Conservation (phyloP, 2,113 vertebrate species). For the Oreochromis tanganicae region DNA sequence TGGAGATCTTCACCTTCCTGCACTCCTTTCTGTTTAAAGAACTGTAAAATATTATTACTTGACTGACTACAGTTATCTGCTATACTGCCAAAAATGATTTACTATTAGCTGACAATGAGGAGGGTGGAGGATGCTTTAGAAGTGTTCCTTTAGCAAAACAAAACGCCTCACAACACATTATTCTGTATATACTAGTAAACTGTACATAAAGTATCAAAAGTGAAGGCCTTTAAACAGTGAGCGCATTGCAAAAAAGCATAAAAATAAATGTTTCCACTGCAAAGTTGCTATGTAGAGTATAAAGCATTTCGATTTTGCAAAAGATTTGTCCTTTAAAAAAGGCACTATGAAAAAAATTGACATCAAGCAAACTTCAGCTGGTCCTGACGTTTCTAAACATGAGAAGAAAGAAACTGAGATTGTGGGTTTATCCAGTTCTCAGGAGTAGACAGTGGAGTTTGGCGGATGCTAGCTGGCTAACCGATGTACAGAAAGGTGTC, state of each 20-base stretch:
- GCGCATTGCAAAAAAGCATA: neutral
- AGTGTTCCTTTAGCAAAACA: neutral
- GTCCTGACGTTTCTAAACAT: neutral
- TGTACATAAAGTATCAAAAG: neutral
- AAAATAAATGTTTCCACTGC: neutral
- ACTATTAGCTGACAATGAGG: neutral
- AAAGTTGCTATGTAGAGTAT: neutral
- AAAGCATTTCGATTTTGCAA: neutral
- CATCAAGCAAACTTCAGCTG: neutral
- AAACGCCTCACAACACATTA: neutral
- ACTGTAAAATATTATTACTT: neutral
- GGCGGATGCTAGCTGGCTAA: neutral
- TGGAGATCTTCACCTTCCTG: neutral
- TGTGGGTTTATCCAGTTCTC: neutral
- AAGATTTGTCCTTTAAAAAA: neutral
- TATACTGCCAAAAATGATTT: neutral
- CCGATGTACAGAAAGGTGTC: neutral
- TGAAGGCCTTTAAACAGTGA: neutral
- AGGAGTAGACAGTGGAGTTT: neutral
- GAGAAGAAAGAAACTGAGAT: neutral
- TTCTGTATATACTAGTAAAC: neutral
- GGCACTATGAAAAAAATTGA: neutral
- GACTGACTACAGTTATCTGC: neutral
- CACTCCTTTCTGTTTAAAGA: neutral
- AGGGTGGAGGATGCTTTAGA: neutral